Evolutionary conservation across 35 echinoderm and acorn worm genomes (phyloP).

Genomic region (Apostichopus californicus): DNA sequence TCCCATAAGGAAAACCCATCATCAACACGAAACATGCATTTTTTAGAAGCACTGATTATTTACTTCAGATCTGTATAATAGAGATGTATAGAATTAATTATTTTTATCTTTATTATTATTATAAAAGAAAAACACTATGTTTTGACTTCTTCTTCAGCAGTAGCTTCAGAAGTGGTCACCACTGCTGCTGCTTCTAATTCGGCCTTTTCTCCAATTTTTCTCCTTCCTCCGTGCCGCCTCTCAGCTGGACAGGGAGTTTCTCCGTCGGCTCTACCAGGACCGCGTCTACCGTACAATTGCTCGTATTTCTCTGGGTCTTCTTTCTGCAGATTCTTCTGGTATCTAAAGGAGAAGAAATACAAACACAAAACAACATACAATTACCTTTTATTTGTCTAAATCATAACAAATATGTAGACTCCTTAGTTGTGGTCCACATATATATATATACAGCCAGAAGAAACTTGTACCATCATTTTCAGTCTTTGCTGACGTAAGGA

Average conservation of each 20-base stretch:
- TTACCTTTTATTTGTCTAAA: no score
- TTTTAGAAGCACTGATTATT: no score
- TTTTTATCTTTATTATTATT: no score
- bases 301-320: conserved; percentile 33
- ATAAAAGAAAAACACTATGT: background rate
- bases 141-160: background rate
- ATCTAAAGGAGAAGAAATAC: background rate
- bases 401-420: no score
- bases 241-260: background rate
- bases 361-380: no score
- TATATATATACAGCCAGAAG: no score
- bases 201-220: background rate
- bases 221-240: background rate
- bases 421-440: no score
- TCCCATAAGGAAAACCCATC: background rate
- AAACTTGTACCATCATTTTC: no score
- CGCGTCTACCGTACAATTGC: background rate
- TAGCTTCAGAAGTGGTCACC: background rate
- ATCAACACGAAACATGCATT: background rate
- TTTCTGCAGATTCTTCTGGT: conserved; percentile 8
- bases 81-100: no score
- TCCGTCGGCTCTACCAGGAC: background rate
- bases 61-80: no score
- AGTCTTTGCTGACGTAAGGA: no score
- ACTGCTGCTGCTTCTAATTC: background rate